Evolutionary conservation across 1,140 invertebrate genomes (phyloP), one percentile per base, ranked within the genome.

Genomic region (Nylanderia fulva): DNA sequence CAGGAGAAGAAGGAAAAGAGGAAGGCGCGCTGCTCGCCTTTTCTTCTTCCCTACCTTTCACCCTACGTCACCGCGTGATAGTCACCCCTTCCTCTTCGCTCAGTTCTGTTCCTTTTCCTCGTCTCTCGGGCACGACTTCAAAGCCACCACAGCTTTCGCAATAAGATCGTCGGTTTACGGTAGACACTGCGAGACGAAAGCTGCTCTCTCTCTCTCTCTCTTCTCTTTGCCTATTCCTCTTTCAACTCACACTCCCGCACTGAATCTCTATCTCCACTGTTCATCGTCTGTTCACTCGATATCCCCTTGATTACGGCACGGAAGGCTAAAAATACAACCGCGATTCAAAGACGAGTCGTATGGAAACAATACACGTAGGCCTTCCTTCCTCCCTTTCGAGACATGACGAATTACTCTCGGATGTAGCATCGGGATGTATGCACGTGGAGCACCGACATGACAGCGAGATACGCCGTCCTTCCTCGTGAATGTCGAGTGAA

Each of bases 101-200:
- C 36, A 80, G 84, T 33, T 54, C 24, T 33, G 2, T n/a, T 33
- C 66, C 60, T 54, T 24, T 61, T 85, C 82, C 42, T 21, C 64
- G 24, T 72, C 77, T 54, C 68, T 58, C 52, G 69, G 42, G 79
- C 74, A 77, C 63, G 72, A 92, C 87, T 88, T 91, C 86, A 90
- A 91, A 91, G 90, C 82, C 84, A 27, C 58, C 48, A 5, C 15
- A 60, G 85, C 74, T 56, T 18, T 84, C 74, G 89, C 87, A 91
- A 91, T 91, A 91, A 91, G 90, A 92, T 91, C 79, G 87, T 88
- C 76, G 88, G 90, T 91, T 92, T 91, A 88, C 86, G 60, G 60
- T 87, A 71, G 83, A 74, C 86, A 77, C 63, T 60, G 24, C 48
- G 60, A 74, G 84, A 90, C 88, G 87, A 90, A 91, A 74, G 79